Evolutionary conservation across 2,888 invertebrate species (phyloP).

Genomic region (Folsomia candida): DNA sequence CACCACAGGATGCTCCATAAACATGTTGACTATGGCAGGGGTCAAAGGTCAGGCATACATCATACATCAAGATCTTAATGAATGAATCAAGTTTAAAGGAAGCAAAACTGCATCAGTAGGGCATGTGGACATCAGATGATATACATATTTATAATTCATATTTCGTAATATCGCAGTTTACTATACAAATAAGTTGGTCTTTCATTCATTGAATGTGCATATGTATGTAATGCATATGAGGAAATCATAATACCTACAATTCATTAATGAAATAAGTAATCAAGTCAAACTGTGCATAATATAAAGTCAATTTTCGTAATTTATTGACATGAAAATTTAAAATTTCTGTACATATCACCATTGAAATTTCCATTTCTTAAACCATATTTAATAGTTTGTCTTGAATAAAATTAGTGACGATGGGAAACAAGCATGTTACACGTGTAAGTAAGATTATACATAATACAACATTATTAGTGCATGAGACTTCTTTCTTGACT

Average conservation of each 20-base stretch:
- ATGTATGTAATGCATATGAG: too few species aligned
- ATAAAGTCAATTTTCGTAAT: constrained; percentile 1
- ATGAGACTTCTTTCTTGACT: constrained; percentile 4
- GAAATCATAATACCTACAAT: background rate
- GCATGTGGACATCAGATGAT: background rate
- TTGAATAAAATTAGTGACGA: background rate
- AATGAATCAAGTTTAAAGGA: background rate
- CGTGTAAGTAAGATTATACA: background rate
- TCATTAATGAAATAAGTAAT: constrained; percentile 1
- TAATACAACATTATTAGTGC: background rate
- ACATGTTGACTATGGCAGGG: too few species aligned
- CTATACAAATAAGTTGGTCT: too few species aligned
- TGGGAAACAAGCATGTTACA: too few species aligned
- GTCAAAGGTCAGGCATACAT: background rate
- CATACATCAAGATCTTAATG: background rate
- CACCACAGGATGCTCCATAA: too few species aligned
- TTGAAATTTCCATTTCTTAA: background rate
- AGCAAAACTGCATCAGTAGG: background rate
- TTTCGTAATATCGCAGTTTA: too few species aligned
- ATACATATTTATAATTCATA: background rate
- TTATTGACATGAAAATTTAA: constrained; percentile 18
- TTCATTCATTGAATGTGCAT: too few species aligned
- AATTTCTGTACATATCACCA: constrained; percentile 17
- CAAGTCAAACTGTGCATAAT: too few species aligned
- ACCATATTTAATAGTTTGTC: background rate